These are phyloP conservation scores for Antechinus flavipes DNA, from an alignment of 2,113 vertebrate species.

Conservation along the genomic window DNA sequence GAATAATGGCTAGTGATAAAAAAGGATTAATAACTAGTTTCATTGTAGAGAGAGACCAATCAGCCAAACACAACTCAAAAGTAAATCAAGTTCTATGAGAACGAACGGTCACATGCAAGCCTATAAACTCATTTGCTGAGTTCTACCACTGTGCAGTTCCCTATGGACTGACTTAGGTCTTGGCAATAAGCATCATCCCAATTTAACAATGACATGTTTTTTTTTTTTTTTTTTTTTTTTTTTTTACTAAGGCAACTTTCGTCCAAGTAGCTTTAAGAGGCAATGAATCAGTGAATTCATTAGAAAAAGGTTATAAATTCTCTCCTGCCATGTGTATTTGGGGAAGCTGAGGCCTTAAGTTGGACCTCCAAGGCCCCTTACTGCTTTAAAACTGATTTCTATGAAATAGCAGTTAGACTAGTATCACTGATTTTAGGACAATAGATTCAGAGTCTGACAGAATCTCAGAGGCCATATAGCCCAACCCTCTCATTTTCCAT, in stretches of 20 bases:
- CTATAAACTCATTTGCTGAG: constrained; percentile 5
- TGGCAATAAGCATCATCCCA: background rate
- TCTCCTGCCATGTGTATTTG: background rate
- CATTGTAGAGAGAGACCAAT: constrained; percentile 1
- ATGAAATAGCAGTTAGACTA: background rate
- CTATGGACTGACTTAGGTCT: background rate
- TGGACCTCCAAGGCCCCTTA: background rate
- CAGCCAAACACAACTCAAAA: constrained; percentile 50
- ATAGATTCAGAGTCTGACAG: background rate
- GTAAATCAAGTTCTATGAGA: constrained; percentile 38
- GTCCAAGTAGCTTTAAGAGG: background rate
- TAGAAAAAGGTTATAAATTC: background rate
- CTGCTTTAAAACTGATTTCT: background rate
- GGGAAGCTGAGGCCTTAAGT: background rate
- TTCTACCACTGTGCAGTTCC: constrained; percentile 4
- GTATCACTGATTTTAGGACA: background rate
- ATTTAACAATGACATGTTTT: background rate
- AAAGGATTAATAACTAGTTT: background rate
- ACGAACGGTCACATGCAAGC: constrained; percentile 28
- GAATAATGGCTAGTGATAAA: constrained; percentile 36
- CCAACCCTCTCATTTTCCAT: background rate
- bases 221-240: background rate
- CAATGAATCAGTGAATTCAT: background rate
- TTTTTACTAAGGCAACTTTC: background rate
- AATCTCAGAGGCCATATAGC: background rate